These are phyloP conservation scores for Aurelia coerulea DNA, from an alignment of 30 jellyfish, hydroid and myxozoan genomes.

Conservation along the genomic window DNA sequence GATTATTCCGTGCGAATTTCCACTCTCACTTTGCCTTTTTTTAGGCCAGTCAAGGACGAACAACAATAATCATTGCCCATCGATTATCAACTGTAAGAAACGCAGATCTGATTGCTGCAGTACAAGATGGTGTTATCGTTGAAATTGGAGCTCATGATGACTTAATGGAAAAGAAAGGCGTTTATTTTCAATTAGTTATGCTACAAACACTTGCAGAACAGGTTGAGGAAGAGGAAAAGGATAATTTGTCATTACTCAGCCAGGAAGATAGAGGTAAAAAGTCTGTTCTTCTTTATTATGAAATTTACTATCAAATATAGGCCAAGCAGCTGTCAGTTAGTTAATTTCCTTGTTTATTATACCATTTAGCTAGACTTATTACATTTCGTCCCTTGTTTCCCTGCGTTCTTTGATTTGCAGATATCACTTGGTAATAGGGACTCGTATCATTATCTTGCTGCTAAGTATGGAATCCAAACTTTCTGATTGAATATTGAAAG, in stretches of 20 bases:
- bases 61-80: constrained; percentile 97
- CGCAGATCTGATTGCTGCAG: constrained; percentile 93
- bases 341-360: no score
- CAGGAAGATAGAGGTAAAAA: constrained; percentile 72
- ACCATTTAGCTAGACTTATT: no score
- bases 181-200: constrained; percentile 90
- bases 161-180: constrained; percentile 86
- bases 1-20: no score
- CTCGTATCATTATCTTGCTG: no score
- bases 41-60: constrained; percentile 98
- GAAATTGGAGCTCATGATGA: constrained; percentile 95
- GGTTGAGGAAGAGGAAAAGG: constrained; percentile 75
- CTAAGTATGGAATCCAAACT: no score
- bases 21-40: background rate
- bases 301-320: no score
- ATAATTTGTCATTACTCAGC: constrained; percentile 56
- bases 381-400: no score
- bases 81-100: constrained; percentile 94
- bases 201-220: constrained; percentile 79
- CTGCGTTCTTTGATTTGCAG: no score
- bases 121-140: constrained; percentile 86
- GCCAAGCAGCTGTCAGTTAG: no score
- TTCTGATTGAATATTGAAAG: no score
- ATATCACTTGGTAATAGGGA: no score
- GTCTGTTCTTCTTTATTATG: background rate